Percentiles rank a stretch among this genome's conserved stretches.
Evolutionary conservation across 2,888 invertebrate genomes (phyloP).

Genomic region (Nesidiocoris tenuis): DNA sequence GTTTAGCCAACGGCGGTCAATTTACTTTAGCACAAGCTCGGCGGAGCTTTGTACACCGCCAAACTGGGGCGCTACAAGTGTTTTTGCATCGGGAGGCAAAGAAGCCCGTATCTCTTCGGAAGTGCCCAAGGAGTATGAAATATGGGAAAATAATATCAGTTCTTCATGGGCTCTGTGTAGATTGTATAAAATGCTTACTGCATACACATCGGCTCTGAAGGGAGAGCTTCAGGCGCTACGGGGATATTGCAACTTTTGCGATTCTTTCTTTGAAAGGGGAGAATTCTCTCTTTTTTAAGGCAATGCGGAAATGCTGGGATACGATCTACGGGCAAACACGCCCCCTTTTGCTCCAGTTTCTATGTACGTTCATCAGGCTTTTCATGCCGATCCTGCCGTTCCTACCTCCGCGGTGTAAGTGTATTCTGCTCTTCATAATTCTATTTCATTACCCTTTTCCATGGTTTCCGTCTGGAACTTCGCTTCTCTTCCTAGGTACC

Average conservation of each 20-base stretch:
- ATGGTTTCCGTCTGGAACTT: neutral
- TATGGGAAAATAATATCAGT: neutral
- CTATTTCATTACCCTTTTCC: constrained; percentile 22
- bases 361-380: constrained; percentile 17
- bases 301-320: constrained; percentile 2
- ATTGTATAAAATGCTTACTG: constrained; percentile 9
- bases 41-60: neutral
- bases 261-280: neutral
- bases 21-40: no score
- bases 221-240: neutral
- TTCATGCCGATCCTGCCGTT: neutral
- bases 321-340: constrained; percentile 12
- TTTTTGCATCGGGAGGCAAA: neutral
- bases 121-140: neutral
- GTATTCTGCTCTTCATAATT: constrained; percentile 13
- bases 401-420: neutral
- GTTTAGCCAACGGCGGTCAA: no score
- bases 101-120: neutral
- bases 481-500: constrained; percentile 1
- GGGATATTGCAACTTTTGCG: constrained; percentile 11
- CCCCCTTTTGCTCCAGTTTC: neutral
- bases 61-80: neutral
- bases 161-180: neutral
- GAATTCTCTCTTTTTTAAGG: neutral
- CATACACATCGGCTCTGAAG: neutral